Conservation (phyloP, 2,113 vertebrate genomes). For the Cisticola juncidis region DNA sequence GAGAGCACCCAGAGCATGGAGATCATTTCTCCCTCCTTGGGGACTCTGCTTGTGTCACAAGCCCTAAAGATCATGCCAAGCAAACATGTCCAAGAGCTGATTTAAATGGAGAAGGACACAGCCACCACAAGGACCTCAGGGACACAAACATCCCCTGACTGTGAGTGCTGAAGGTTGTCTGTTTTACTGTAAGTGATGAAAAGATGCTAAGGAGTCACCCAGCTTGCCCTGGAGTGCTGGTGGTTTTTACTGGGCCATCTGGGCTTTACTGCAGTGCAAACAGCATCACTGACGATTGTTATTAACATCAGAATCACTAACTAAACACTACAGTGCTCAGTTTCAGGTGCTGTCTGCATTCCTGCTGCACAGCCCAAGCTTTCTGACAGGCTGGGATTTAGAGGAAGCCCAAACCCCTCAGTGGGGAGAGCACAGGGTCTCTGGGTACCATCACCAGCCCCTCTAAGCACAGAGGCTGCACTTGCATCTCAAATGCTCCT, state of each 20-base stretch:
- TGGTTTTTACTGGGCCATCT: slow-evolving; percentile 53
- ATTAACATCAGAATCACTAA: slow-evolving; percentile 55
- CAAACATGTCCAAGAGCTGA: not conserved
- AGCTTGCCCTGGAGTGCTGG: not conserved
- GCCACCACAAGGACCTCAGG: not conserved
- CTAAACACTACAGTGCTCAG: not conserved
- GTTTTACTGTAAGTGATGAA: not conserved
- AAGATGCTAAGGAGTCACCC: not conserved
- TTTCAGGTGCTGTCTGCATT: not conserved
- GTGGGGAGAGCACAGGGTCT: accelerated
- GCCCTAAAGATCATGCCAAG: not conserved
- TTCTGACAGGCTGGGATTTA: not conserved
- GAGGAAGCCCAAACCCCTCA: not conserved
- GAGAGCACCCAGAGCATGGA: not conserved
- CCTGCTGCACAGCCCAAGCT: not conserved
- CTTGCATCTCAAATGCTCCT: not conserved
- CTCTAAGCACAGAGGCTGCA: not conserved
- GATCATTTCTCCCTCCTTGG: not conserved
- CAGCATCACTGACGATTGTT: not conserved
- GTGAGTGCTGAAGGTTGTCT: not conserved
- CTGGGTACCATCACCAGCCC: not conserved
- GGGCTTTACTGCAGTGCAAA: slow-evolving; percentile 45
- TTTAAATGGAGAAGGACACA: not conserved
- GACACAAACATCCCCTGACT: not conserved
- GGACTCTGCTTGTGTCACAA: not conserved